Evolutionary conservation across 2,888 invertebrate genomes (phyloP).

Genomic region (Acleris cristana): DNA sequence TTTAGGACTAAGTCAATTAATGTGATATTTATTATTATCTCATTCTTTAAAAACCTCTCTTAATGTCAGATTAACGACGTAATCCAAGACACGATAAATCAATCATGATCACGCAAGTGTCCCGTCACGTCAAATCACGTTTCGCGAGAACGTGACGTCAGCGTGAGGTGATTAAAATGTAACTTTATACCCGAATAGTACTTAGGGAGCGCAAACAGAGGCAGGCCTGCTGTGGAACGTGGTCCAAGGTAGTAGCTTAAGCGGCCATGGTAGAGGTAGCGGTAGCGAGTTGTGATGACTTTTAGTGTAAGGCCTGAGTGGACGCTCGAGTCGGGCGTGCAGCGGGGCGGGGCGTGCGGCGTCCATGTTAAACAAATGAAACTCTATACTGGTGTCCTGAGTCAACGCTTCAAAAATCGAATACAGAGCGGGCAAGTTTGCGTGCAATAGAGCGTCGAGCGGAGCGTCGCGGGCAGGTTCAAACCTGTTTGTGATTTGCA

Average conservation of each 20-base stretch:
- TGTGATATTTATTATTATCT: not conserved
- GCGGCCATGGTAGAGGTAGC: constrained; percentile 38
- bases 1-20: not conserved
- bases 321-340: too few species aligned
- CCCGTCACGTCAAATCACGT: constrained; percentile 19
- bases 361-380: too few species aligned
- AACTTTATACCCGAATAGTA: constrained; percentile 54
- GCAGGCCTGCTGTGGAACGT: constrained; percentile 4
- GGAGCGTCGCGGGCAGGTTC: too few species aligned
- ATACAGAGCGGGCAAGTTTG: too few species aligned
- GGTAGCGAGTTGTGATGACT: constrained; percentile 14
- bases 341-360: too few species aligned
- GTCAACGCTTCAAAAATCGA: too few species aligned
- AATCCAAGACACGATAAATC: constrained; percentile 15
- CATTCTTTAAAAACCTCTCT: not conserved
- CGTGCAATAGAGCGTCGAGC: too few species aligned
- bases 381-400: too few species aligned
- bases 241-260: not conserved
- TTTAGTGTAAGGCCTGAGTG: too few species aligned
- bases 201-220: constrained; percentile 53
- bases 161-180: constrained; percentile 40
- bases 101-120: constrained; percentile 24
- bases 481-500: too few species aligned
- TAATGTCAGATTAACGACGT: not conserved
- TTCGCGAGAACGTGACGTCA: constrained; percentile 56